Percentiles rank a stretch among this genome's conserved stretches.
Conservation (phyloP, 64 coral and sea anemone species). For the Catalaphyllia jardinei region DNA sequence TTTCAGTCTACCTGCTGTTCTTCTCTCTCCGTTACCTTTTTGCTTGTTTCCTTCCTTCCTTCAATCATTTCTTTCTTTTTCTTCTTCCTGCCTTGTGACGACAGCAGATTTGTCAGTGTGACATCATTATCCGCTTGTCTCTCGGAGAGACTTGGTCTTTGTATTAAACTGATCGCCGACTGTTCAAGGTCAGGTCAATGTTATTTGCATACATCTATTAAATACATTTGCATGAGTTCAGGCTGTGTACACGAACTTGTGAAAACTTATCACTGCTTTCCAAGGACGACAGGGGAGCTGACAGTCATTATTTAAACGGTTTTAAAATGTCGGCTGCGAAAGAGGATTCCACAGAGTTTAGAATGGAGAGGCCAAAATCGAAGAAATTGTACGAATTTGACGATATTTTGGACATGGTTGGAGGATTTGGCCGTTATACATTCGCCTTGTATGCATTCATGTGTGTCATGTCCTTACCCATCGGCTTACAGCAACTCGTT, state of each 20-base stretch:
- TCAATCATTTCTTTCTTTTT: too few species aligned
- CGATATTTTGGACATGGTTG: conserved; percentile 73
- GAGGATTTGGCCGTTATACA: conserved; percentile 82
- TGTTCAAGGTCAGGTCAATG: not conserved
- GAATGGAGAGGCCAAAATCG: not conserved
- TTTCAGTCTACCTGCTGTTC: too few species aligned
- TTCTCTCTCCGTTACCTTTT: too few species aligned
- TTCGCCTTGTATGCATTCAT: conserved; percentile 68
- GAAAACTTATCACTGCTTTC: not conserved
- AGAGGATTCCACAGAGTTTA: not conserved
- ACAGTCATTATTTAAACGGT: too few species aligned
- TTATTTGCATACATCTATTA: not conserved
- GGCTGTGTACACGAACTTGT: not conserved
- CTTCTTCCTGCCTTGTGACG: too few species aligned
- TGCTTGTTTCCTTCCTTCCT: too few species aligned
- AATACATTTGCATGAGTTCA: not conserved
- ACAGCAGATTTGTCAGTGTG: too few species aligned
- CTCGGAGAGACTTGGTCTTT: too few species aligned
- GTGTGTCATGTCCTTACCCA: conserved; percentile 76
- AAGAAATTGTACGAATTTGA: conserved; percentile 63
- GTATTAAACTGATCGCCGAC: too few species aligned
- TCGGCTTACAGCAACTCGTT: conserved; percentile 73
- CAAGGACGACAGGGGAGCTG: not conserved
- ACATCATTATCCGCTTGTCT: too few species aligned
- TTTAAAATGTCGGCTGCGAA: too few species aligned